Evolutionary conservation across 2,797 vertebrate species (phyloP), one percentile per base, ranked within the genome.

Genomic region (Periophthalmus magnuspinnatus): DNA sequence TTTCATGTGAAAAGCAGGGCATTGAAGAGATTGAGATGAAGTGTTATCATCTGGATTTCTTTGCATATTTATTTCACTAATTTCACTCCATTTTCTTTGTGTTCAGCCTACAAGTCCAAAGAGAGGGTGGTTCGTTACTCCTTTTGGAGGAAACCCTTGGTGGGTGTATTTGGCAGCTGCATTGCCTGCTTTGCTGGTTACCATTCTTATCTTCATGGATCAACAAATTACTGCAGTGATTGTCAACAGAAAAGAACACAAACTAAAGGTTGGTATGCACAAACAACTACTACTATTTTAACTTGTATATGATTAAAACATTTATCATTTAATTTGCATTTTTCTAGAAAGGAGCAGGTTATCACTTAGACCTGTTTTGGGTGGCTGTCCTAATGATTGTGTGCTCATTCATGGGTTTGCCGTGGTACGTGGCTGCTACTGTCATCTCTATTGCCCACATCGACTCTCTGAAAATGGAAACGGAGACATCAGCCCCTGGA

Each of bases 371-470:
- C 73, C 91, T 99, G 69, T 99, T 99, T 83, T 97, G 92, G 98
- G 98, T 99, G 74, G 96, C 98, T 38, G 8, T 99, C 67, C 92
- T 99, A 71, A 93, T 99, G 89, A 91, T 96, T 0, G 1, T 99
- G 4, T 99, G 98, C 88, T 99, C 98, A 19, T 98, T 99, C 77
- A 96, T 97, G 97, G 97, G 94, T 0, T 92, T 99, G 70, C 98
- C 98, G 0, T 99, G 98, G 98, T 99, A 99, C 0, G 98, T 99
- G 63, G 98, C 97, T 0, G 98, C 98, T 32, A 99, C 98, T 0
- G 98, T 99, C 75, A 99, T 99, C 91, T 99, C 98, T 81, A 99
- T 99, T 0, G 98, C 98, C 22, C 98, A 99, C 86, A 97, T 99
- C 0, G 98, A 99, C 90, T 98, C 97, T 57, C 91, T 99, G 88